These are phyloP conservation scores for Lacanobia wlatinum DNA, from an alignment of 2,888 invertebrate genomes.

Conservation along the genomic window DNA sequence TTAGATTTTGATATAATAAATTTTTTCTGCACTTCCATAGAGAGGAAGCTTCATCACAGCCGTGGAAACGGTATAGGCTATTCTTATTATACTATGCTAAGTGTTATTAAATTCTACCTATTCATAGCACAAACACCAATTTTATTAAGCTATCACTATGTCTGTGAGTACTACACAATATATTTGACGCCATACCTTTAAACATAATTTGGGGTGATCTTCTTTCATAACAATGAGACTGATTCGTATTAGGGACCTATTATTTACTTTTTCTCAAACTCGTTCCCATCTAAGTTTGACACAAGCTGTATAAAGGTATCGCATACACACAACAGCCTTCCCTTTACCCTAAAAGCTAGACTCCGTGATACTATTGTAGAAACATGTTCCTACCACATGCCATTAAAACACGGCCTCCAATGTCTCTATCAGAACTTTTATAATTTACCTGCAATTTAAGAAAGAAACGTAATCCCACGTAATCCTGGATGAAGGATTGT, in stretches of 20 bases:
- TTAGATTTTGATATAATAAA: neutral
- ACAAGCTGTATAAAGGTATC: slow-evolving; percentile 10
- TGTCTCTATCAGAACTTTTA: slow-evolving; percentile 21
- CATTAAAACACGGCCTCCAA: slow-evolving; percentile 13
- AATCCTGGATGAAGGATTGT: slow-evolving; percentile 52
- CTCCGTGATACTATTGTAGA: slow-evolving; percentile 8
- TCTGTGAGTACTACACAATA: no score
- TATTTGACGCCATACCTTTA: neutral
- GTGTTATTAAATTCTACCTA: no score
- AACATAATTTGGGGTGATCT: neutral
- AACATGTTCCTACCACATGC: neutral
- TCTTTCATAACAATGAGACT: neutral
- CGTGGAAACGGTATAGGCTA: no score
- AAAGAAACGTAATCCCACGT: slow-evolving; percentile 44
- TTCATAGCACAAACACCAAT: no score
- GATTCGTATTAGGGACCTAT: neutral
- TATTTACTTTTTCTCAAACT: neutral
- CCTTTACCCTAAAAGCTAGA: slow-evolving; percentile 4
- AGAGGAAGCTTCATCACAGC: no score
- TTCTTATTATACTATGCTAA: no score
- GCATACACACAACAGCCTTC: neutral
- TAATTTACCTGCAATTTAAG: slow-evolving; percentile 41
- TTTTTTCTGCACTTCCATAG: no score
- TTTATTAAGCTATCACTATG: no score
- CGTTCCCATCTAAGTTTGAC: neutral